phyloP scores from a whole-genome alignment of 2,797 vertebrate species.

The Periparus ater region DNA sequence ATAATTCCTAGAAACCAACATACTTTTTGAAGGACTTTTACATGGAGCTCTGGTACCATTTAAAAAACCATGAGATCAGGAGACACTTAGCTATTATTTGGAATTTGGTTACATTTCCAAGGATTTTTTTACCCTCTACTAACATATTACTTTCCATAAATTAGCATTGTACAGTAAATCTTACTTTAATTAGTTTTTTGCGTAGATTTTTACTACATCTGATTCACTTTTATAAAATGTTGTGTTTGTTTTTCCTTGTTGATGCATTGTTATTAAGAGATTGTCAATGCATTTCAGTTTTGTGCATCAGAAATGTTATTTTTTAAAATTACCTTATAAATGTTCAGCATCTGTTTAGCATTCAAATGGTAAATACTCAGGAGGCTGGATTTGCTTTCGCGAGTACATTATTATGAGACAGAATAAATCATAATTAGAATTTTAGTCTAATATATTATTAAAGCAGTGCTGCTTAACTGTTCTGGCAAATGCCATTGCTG shows the following conservation, averaged over 20 bases:
- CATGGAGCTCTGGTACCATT: background rate
- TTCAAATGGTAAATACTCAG: constrained; percentile 9
- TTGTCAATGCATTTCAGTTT: background rate
- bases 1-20: background rate
- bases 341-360: background rate
- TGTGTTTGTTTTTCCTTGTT: background rate
- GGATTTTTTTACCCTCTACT: background rate
- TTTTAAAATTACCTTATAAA: background rate
- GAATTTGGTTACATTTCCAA: constrained; percentile 4
- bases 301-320: background rate
- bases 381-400: constrained; percentile 6
- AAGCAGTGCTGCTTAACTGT: constrained; percentile 7
- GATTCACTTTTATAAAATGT: background rate
- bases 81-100: background rate
- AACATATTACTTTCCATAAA: background rate
- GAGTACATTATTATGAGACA: constrained; percentile 3
- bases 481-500: constrained; percentile 22
- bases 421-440: constrained; percentile 41
- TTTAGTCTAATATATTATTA: constrained; percentile 33
- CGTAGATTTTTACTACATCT: background rate
- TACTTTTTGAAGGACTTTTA: background rate
- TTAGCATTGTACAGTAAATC: background rate
- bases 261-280: background rate
- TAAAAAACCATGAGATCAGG: background rate
- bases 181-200: background rate